Percentiles rank a stretch among this genome's conserved stretches.
These are phyloP conservation scores for Piscicola geometra DNA, from an alignment of 2,888 invertebrate species.

Conservation along the genomic window DNA sequence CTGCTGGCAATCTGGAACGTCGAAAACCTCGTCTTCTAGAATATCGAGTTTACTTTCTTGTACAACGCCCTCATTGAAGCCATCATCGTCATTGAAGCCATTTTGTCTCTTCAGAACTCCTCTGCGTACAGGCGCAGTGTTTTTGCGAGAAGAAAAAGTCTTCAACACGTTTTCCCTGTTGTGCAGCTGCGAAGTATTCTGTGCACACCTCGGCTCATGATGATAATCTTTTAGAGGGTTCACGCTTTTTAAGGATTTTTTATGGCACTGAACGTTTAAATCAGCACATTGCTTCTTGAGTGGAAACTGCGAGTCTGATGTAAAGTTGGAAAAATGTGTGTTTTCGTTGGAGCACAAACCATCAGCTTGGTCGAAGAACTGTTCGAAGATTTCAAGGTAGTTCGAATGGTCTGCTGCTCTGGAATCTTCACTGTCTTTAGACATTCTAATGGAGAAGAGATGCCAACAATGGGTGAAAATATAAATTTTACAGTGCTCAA, in stretches of 20 bases:
- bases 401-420: not conserved
- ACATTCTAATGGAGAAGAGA: not conserved
- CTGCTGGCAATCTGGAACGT: not conserved
- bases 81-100: not conserved
- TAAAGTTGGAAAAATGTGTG: not conserved
- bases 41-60: not conserved
- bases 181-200: not conserved
- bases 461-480: too few relatives aligned
- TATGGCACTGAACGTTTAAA: not conserved
- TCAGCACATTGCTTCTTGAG: not conserved
- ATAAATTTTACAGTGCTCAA: too few relatives aligned
- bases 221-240: not conserved
- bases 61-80: not conserved
- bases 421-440: not conserved
- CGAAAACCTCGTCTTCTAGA: conserved; percentile 6
- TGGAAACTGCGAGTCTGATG: not conserved
- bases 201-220: too few relatives aligned
- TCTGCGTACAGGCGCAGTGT: not conserved
- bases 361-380: conserved; percentile 3
- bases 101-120: not conserved
- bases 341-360: not conserved
- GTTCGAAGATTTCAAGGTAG: not conserved
- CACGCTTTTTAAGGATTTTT: not conserved
- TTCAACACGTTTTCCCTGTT: not conserved
- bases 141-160: not conserved